Evolutionary conservation across 2,888 invertebrate species (phyloP), one percentile per base, ranked within the genome.

Genomic region (Ephialtes manifestator): DNA sequence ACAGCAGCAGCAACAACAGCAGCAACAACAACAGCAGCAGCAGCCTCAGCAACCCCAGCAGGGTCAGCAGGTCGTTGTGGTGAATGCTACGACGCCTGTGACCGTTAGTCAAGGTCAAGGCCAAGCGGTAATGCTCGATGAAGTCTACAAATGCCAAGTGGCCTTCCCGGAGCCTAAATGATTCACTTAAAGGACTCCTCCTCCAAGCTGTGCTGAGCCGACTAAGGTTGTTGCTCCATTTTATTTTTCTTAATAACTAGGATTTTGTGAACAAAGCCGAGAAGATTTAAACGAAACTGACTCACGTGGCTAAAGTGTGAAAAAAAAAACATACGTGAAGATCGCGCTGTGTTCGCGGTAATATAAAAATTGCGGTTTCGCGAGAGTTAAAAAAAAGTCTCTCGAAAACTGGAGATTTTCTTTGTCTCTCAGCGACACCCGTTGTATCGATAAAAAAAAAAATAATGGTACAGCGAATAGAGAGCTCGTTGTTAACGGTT

Each of bases 81-180:
- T 94, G 28, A 94, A 94, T 79, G 89, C 94, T 20, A 90, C 94
- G 55, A 93, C 94, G 58, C 93, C 94, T 15, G 93, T 93, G 43
- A 93, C 94, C 48, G 94, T 94, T 60, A 94, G 93, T 88, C 94
- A 94, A 87, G 93, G 92, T 63, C 94, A 93, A 88, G 93, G 94
- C 43, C 94, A 94, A 87, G 90, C 92, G 15, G 94, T 94, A 43
- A 94, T 94, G 93, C 92, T 94, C 53, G 94, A 94, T 80, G 94
- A 94, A 81, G 93, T 94, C 88, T 94, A 94, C 91, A 94, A 94
- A 90, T 94, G 94, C 89, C 93, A 94, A 91, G 94, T 94, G 90
- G 93, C 94, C 88, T 94, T 94, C 88, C 92, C 93, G 80, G 94
- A 94, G 90, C 92, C 94, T 86, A 94, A 94, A 94, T 94, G 93